These are phyloP conservation scores for Hemicordylus capensis DNA, from an alignment of 2,113 vertebrate genomes.

Conservation along the genomic window DNA sequence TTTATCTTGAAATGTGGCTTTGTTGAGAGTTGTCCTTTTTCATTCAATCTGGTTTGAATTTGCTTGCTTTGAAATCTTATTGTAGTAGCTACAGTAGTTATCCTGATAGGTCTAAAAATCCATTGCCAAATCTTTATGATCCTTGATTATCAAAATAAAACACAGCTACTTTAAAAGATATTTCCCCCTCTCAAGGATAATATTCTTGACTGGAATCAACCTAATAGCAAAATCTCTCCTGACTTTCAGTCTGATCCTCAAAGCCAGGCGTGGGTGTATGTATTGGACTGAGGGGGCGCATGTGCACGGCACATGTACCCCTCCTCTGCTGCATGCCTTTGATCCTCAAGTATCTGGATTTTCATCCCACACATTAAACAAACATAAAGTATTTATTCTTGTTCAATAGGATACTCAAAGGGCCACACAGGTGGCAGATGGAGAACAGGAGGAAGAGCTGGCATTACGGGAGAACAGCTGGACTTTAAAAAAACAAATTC, in stretches of 20 bases:
- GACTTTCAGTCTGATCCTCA: background rate
- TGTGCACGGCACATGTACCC: background rate
- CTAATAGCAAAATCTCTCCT: background rate
- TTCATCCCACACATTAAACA: background rate
- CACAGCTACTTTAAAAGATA: background rate
- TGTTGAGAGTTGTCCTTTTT: background rate
- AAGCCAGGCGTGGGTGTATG: background rate
- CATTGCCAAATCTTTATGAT: background rate
- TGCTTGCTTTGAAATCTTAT: slow-evolving; percentile 5
- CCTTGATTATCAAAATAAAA: slow-evolving; percentile 18
- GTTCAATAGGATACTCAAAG: background rate
- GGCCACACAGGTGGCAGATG: background rate
- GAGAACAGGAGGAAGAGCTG: background rate
- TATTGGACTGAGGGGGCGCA: background rate
- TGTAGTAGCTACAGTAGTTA: background rate
- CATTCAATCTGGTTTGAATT: slow-evolving; percentile 1
- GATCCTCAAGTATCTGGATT: background rate
- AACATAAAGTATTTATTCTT: background rate
- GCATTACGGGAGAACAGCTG: background rate
- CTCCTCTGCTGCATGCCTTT: background rate
- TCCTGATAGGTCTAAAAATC: slow-evolving; percentile 19
- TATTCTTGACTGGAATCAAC: background rate
- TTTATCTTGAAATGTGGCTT: slow-evolving; percentile 27
- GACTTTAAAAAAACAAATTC: no score
- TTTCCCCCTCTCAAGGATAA: background rate